Conservation (phyloP, 2,797 vertebrate species). For the Mormyrops boulengeri region DNA sequence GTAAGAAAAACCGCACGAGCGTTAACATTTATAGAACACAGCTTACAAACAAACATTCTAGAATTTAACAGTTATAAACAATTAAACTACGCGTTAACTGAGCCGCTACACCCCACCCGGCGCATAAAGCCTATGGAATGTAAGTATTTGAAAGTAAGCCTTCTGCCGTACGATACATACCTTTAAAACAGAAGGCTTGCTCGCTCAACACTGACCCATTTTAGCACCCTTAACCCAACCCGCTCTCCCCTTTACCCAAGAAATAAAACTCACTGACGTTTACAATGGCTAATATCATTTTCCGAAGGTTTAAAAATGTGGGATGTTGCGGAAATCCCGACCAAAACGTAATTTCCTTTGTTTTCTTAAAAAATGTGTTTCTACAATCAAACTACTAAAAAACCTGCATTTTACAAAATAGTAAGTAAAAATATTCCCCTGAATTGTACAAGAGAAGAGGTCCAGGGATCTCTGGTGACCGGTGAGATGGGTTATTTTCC, state of each 20-base stretch:
- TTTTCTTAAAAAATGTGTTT: conserved; percentile 84
- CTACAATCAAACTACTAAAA: conserved; percentile 98
- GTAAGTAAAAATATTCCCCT: conserved; percentile 99
- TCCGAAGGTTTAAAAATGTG: conserved; percentile 70
- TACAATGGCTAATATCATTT: conserved; percentile 58
- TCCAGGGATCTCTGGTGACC: conserved; percentile 77
- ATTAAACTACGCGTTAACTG: conserved; percentile 58
- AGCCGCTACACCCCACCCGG: conserved; percentile 46
- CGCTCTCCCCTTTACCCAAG: conserved; percentile 46
- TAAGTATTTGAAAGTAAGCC: conserved; percentile 58
- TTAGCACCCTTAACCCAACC: conserved; percentile 33
- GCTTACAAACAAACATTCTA: conserved; percentile 66
- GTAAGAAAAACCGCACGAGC: conserved; percentile 63
- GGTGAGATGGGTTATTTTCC: conserved; percentile 73
- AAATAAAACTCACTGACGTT: conserved; percentile 64
- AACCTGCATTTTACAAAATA: conserved; percentile 99
- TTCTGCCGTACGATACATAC: conserved; percentile 49
- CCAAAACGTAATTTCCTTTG: conserved; percentile 62
- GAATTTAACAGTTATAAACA: conserved; percentile 61
- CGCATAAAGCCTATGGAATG: conserved; percentile 68
- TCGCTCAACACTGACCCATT: conserved; percentile 28
- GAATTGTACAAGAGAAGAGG: conserved; percentile 98
- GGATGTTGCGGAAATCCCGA: conserved; percentile 70
- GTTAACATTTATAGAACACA: conserved; percentile 67
- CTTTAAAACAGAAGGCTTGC: conserved; percentile 42